Conservation (phyloP, 2,113 vertebrate species). For the Macquaria australasica region DNA sequence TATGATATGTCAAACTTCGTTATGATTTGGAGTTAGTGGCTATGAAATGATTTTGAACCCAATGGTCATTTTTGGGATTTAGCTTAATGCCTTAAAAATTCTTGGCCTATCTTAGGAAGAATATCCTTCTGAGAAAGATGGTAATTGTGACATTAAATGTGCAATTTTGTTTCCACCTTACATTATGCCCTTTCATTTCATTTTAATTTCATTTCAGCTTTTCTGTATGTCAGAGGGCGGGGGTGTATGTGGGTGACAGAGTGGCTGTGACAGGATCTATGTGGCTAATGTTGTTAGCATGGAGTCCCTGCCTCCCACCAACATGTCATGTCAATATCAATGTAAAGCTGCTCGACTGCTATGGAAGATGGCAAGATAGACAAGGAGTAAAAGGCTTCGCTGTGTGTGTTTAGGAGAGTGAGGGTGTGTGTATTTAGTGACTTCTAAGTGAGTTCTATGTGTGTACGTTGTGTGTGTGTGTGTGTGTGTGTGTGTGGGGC, state of each 20-base stretch:
- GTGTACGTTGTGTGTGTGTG: slow-evolving; percentile 13
- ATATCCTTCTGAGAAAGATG: neutral
- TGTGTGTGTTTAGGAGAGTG: slow-evolving; percentile 30
- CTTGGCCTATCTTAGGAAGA: neutral
- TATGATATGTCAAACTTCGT: neutral
- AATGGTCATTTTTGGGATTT: neutral
- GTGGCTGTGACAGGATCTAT: slow-evolving; percentile 67
- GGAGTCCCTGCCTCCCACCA: slow-evolving; percentile 47
- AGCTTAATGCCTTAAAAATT: neutral
- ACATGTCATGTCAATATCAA: slow-evolving; percentile 67
- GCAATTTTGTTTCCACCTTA: neutral
- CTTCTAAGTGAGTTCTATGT: slow-evolving; percentile 30
- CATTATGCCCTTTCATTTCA: neutral
- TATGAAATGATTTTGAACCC: neutral
- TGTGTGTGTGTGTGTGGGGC: slow-evolving; percentile 69
- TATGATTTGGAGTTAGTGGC: neutral
- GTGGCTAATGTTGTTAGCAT: slow-evolving; percentile 71
- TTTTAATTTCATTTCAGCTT: neutral
- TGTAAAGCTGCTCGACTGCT: slow-evolving; percentile 24
- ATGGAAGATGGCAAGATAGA: slow-evolving; percentile 31
- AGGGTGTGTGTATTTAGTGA: slow-evolving; percentile 41
- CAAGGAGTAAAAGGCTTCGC: slow-evolving; percentile 12
- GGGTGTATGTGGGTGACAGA: slow-evolving; percentile 46
- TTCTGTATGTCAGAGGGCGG: neutral
- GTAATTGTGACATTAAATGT: neutral